Percentiles rank a stretch among this genome's conserved stretches.
Conservation (phyloP, 2,797 vertebrate genomes). For the Mareca strepera region DNA sequence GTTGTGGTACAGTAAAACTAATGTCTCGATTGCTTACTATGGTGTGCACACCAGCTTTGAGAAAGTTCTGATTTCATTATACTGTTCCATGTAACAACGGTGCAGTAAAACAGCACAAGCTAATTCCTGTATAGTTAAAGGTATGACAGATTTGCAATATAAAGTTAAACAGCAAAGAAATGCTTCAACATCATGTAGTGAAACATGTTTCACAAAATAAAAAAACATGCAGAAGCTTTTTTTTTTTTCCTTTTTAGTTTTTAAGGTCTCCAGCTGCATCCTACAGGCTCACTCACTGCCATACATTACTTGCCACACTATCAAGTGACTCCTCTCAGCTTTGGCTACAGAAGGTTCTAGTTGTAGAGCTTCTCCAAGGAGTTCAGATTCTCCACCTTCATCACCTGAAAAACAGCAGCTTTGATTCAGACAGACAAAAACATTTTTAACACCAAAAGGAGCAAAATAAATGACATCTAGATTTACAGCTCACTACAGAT, state of each 20-base stretch:
- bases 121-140: constrained; percentile 69
- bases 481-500: background rate
- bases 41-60: constrained; percentile 58
- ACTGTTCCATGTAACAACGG: constrained; percentile 72
- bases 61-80: constrained; percentile 61
- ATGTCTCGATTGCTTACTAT: constrained; percentile 61
- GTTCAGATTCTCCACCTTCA: constrained; percentile 88
- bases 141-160: constrained; percentile 70
- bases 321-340: constrained; percentile 97
- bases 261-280: constrained; percentile 54
- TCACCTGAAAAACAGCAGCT: constrained; percentile 82
- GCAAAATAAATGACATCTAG: background rate
- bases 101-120: constrained; percentile 72
- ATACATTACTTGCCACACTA: constrained; percentile 93
- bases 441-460: background rate
- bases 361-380: constrained; percentile 85
- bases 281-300: constrained; percentile 81
- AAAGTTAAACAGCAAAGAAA: constrained; percentile 77
- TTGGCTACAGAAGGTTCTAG: constrained; percentile 90
- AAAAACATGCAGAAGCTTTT: constrained; percentile 77
- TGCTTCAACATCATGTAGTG: constrained; percentile 76
- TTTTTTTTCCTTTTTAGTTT: background rate
- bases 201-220: constrained; percentile 77
- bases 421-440: background rate
- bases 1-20: constrained; percentile 61